Conservation (phyloP, 2,797 vertebrate species). For the Megalops cyprinoides region DNA sequence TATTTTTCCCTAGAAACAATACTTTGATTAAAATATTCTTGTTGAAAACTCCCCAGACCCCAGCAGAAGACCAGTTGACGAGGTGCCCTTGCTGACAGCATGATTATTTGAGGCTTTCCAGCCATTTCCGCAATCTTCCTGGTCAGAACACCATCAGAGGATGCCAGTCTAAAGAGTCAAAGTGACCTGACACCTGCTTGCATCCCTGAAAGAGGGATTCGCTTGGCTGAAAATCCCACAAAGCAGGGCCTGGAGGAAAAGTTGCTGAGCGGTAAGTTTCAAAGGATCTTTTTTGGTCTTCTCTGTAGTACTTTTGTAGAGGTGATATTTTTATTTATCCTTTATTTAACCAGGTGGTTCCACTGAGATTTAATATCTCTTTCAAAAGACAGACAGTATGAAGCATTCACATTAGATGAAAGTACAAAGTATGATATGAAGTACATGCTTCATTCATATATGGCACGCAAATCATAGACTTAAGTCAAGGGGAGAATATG, state of each 20-base stretch:
- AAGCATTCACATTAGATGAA: background rate
- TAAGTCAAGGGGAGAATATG: too few species aligned
- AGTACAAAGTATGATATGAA: background rate
- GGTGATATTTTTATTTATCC: constrained; percentile 26
- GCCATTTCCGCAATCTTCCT: background rate
- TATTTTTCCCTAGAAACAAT: background rate
- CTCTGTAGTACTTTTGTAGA: background rate
- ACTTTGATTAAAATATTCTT: background rate
- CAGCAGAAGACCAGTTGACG: background rate
- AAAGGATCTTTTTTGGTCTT: constrained; percentile 19
- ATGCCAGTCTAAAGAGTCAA: background rate
- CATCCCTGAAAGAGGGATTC: constrained; percentile 1
- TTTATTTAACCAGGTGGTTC: constrained; percentile 22
- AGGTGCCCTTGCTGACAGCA: background rate
- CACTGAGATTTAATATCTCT: background rate
- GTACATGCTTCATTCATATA: too few species aligned
- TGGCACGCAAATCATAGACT: too few species aligned
- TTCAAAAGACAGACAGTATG: background rate
- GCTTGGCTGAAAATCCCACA: background rate
- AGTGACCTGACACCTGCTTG: background rate
- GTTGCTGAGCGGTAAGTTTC: constrained; percentile 11
- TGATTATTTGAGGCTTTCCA: background rate
- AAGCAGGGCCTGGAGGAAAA: background rate
- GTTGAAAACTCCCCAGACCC: background rate
- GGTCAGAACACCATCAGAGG: background rate